Evolutionary conservation across 2,113 vertebrate genomes (phyloP).

Genomic region (Brachypodius melanocephalos): DNA sequence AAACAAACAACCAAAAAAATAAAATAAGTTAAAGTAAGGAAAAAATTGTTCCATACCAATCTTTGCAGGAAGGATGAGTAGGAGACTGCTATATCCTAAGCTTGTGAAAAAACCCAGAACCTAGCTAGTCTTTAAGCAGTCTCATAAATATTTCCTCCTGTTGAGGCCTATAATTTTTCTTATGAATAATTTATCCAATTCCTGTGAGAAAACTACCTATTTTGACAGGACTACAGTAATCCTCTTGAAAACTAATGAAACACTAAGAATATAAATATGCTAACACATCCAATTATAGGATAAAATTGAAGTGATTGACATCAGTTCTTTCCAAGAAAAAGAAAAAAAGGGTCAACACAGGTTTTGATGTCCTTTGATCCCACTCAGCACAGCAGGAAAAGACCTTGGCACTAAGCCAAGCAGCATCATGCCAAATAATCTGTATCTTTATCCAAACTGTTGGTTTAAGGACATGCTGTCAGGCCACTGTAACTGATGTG

Average conservation of each 20-base stretch:
- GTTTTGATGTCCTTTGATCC: background rate
- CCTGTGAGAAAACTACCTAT: slow-evolving; percentile 14
- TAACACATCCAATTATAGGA: background rate
- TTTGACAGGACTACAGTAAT: background rate
- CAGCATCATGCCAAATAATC: background rate
- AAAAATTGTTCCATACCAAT: background rate
- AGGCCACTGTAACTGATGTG: background rate
- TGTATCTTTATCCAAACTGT: background rate
- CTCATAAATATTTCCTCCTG: slow-evolving; percentile 27
- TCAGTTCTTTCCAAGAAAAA: background rate
- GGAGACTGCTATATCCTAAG: background rate
- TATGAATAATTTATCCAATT: slow-evolving; percentile 22
- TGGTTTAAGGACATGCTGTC: background rate
- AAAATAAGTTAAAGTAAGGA: background rate
- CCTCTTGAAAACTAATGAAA: slow-evolving; percentile 33
- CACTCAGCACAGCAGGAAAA: background rate
- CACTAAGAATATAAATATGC: background rate
- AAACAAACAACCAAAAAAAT: background rate
- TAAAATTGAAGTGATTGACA: background rate
- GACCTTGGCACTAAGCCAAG: background rate
- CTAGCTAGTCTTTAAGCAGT: background rate
- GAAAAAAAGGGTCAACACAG: background rate
- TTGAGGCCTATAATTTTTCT: slow-evolving; percentile 20
- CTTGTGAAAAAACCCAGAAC: background rate
- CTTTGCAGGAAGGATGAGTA: background rate